Conservation (phyloP, 1,140 invertebrate species). For the Thaumetopoea pityocampa region DNA sequence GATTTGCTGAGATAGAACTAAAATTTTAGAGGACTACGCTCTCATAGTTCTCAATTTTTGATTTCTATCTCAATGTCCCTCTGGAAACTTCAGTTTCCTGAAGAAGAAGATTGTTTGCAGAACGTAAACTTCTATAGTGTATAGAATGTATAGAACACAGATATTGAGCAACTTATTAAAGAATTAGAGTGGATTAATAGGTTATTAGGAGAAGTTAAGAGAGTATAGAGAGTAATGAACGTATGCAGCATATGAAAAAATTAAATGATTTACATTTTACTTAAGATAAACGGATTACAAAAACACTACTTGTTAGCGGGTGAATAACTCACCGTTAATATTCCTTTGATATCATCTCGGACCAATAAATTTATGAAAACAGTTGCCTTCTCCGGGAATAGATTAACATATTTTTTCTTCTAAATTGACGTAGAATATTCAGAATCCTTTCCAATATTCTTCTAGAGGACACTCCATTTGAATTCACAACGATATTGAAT, state of each 20-base stretch:
- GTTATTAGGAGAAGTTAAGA: no score
- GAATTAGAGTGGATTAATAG: no score
- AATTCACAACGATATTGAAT: slow-evolving; percentile 67
- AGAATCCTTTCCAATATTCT: slow-evolving; percentile 61
- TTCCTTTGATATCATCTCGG: slow-evolving; percentile 55
- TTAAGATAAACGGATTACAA: slow-evolving; percentile 1
- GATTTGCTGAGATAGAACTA: no score
- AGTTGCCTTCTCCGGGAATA: slow-evolving; percentile 46
- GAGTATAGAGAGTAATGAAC: no score
- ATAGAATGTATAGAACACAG: no score
- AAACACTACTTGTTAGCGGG: slow-evolving; percentile 13
- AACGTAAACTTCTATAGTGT: no score
- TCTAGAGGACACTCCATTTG: slow-evolving; percentile 55
- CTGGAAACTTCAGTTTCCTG: no score
- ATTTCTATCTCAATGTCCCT: no score
- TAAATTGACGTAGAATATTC: slow-evolving; percentile 62
- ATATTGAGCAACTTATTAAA: no score
- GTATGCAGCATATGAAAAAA: background rate
- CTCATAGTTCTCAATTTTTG: no score
- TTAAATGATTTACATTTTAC: background rate
- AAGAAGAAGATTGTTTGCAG: no score
- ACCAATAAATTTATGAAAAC: slow-evolving; percentile 63
- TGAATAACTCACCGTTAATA: slow-evolving; percentile 40
- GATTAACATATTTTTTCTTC: slow-evolving; percentile 66
- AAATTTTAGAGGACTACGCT: no score